phyloP scores from a whole-genome alignment of 1,140 invertebrate genomes.

The Trypoxylus dichotomus region DNA sequence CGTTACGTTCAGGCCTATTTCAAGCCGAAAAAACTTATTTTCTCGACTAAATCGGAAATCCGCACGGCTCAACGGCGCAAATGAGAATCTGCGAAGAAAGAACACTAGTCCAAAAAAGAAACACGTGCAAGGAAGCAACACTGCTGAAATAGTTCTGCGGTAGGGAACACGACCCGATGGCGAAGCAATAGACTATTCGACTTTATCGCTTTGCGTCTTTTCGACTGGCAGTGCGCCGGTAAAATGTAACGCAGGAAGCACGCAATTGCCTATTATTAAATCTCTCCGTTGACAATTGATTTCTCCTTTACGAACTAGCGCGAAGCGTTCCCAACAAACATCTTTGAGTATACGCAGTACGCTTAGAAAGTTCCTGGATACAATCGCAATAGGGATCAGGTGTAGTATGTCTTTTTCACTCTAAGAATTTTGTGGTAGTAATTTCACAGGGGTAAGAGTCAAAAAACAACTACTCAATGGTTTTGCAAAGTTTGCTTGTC shows the following conservation, averaged over 20 bases:
- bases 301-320: background rate
- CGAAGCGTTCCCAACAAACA: background rate
- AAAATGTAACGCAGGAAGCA: background rate
- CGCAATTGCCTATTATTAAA: slow-evolving; percentile 3
- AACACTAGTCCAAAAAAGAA: background rate
- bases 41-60: background rate
- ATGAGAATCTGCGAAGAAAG: background rate
- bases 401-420: too few relatives aligned
- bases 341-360: too few relatives aligned
- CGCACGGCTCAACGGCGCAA: background rate
- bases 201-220: background rate
- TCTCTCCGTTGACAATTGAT: background rate
- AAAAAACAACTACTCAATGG: too few relatives aligned
- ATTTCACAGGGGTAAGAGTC: too few relatives aligned
- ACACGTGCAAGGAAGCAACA: background rate
- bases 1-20: background rate
- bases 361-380: too few relatives aligned
- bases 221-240: background rate
- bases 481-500: too few relatives aligned
- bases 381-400: too few relatives aligned
- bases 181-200: background rate
- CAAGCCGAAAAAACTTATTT: background rate
- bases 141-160: background rate
- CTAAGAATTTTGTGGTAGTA: too few relatives aligned
- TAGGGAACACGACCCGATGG: background rate